These are phyloP conservation scores for Drosophila longiperda DNA, from an alignment of 2,888 invertebrate genomes.

Conservation along the genomic window DNA sequence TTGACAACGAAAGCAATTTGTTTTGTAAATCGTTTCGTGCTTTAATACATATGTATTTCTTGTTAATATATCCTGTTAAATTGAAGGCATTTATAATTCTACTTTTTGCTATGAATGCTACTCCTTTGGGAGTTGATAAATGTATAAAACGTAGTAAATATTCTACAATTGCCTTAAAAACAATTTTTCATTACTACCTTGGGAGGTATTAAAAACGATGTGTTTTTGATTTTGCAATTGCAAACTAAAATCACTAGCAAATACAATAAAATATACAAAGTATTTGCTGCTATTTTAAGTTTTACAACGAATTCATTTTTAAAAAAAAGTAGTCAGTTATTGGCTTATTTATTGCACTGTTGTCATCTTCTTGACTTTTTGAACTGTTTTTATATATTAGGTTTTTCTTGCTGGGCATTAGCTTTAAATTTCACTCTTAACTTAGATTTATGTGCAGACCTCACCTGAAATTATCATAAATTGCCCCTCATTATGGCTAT, in stretches of 20 bases:
- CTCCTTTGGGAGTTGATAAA: neutral
- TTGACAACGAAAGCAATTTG: constrained; percentile 74
- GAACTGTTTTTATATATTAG: constrained; percentile 22
- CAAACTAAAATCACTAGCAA: neutral
- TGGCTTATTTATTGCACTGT: constrained; percentile 27
- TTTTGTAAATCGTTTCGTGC: constrained; percentile 58
- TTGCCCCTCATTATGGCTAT: constrained; percentile 71
- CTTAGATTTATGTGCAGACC: constrained; percentile 72
- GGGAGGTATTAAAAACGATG: neutral
- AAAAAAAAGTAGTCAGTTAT: constrained; percentile 9
- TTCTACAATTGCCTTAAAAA: neutral
- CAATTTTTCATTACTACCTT: neutral
- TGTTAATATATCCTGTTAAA: constrained; percentile 22
- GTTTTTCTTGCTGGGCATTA: constrained; percentile 23
- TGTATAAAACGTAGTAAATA: neutral
- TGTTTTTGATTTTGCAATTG: neutral
- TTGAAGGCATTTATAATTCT: neutral
- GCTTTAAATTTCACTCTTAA: constrained; percentile 75
- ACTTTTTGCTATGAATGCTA: neutral
- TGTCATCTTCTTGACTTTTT: constrained; percentile 39
- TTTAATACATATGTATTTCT: constrained; percentile 11
- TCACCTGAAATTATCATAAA: constrained; percentile 74
- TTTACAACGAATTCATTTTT: neutral
- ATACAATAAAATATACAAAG: neutral
- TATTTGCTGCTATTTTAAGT: neutral